Percentiles rank a stretch among this genome's conserved stretches.
Conservation (phyloP, 2,113 vertebrate species). For the Tympanuchus pallidicinctus region DNA sequence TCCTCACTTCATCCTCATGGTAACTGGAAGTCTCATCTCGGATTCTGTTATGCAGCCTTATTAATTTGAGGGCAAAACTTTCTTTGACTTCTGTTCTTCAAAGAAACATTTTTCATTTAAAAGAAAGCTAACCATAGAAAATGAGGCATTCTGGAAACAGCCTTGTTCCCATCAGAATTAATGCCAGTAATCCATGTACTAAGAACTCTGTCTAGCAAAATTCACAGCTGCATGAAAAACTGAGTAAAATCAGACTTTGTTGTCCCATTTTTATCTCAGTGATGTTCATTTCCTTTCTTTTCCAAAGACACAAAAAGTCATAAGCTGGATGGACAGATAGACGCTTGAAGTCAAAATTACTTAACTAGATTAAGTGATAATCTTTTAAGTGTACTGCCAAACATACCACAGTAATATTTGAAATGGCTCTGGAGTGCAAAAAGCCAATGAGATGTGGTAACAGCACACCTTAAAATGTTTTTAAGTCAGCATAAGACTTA, state of each 20-base stretch:
- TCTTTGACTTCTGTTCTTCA: not conserved
- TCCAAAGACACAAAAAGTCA: conserved; percentile 62
- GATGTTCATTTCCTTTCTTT: conserved; percentile 66
- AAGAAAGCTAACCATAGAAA: conserved; percentile 34
- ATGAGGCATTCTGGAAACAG: not conserved
- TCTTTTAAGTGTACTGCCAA: conserved; percentile 82
- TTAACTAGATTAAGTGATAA: conserved; percentile 79
- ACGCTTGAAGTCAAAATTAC: conserved; percentile 76
- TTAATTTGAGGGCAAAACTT: conserved; percentile 21
- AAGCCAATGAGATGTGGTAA: conserved; percentile 57
- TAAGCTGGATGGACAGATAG: conserved; percentile 67
- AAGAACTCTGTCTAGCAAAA: conserved; percentile 37
- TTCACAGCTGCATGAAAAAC: conserved; percentile 53
- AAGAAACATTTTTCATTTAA: conserved; percentile 23
- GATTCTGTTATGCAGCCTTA: not conserved
- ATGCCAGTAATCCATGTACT: conserved; percentile 15
- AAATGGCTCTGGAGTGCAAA: conserved; percentile 63
- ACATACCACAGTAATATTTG: conserved; percentile 68
- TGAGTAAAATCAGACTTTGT: not conserved
- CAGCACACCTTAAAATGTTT: conserved; percentile 64
- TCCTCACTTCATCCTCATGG: not conserved
- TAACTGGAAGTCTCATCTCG: not conserved
- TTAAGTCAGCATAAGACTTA: conserved; percentile 44
- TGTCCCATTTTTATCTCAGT: not conserved
- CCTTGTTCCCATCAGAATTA: not conserved